Conservation (phyloP, 2,797 vertebrate genomes). For the Kryptopterus vitreolus region DNA sequence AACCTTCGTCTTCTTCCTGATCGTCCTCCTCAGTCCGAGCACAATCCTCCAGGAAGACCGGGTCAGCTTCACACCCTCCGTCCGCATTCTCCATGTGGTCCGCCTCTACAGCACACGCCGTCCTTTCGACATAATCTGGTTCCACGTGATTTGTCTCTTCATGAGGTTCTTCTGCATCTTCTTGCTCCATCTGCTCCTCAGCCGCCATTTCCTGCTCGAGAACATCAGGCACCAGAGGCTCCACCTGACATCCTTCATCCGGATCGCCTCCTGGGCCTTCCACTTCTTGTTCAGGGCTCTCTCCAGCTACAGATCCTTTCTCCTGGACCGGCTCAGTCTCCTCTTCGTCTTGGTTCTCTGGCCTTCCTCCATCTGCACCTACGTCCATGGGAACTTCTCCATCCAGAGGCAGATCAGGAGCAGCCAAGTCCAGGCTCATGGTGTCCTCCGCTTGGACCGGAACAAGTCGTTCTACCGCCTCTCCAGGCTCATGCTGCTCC, state of each 20-base stretch:
- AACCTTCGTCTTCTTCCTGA: conserved; percentile 48
- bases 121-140: conserved; percentile 25
- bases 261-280: background rate
- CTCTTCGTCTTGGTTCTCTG: conserved; percentile 34
- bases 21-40: conserved; percentile 42
- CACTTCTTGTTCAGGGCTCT: background rate
- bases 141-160: conserved; percentile 5
- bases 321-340: background rate
- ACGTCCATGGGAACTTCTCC: conserved; percentile 63
- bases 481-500: conserved; percentile 38
- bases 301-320: background rate
- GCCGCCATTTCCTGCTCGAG: conserved; percentile 13
- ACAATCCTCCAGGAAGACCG: background rate
- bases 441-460: conserved; percentile 65
- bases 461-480: conserved; percentile 20
- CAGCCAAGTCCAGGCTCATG: conserved; percentile 65
- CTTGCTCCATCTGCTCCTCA: conserved; percentile 57
- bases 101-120: conserved; percentile 51
- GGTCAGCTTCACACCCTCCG: background rate
- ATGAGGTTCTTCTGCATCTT: conserved; percentile 40
- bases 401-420: conserved; percentile 69
- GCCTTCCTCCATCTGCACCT: background rate
- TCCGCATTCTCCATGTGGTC: background rate
- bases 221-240: conserved; percentile 35
- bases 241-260: conserved; percentile 6